Evolutionary conservation across 2,797 vertebrate genomes (phyloP), one percentile per base, ranked within the genome.

Genomic region (Morelia viridis): DNA sequence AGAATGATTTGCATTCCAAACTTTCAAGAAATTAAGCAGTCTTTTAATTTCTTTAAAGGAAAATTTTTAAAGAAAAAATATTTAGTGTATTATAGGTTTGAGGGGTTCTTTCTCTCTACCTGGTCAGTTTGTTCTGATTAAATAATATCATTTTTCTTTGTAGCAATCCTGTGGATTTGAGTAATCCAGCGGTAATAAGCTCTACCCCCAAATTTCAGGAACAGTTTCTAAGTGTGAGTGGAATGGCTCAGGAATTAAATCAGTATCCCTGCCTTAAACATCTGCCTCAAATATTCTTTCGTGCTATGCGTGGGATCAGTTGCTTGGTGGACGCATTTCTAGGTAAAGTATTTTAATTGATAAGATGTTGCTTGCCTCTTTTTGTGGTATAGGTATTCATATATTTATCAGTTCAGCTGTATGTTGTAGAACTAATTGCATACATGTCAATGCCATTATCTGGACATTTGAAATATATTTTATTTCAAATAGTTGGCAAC

Each of bases 111-210:
- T 60, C 31, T 28, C 57, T 31, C 56, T 65, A 53, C 65, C 12
- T 41, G 4, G 92, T 92, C 26, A 95, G 62, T 85, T 87, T 41
- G 93, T 76, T 94, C 53, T 94, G 56, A 9, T 86, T 87, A 46
- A 57, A 61, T n/a, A 89, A 41, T 92, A 35, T 94, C 11, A 60
- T 35, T 58, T 89, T 90, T 35, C 92, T 90, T 93, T 91, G 92
- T 97, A 99, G 99, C 97, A 99, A 99, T 96, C 99, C 98, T 0
- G 98, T 98, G 98, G 99, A 99, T 96, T 97, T 99, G 94, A 98
- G 98, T 97, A 98, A 98, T 95, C 99, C 99, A 93, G 97, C 98
- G 86, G 98, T 99, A 95, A 98, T 99, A 96, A 99, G 99, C 97
- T 99, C 99, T 96, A 99, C 99, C 92, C 98, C 98, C 80, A 98